Conservation (phyloP, 2,113 vertebrate species). For the Tringa solitaria region DNA sequence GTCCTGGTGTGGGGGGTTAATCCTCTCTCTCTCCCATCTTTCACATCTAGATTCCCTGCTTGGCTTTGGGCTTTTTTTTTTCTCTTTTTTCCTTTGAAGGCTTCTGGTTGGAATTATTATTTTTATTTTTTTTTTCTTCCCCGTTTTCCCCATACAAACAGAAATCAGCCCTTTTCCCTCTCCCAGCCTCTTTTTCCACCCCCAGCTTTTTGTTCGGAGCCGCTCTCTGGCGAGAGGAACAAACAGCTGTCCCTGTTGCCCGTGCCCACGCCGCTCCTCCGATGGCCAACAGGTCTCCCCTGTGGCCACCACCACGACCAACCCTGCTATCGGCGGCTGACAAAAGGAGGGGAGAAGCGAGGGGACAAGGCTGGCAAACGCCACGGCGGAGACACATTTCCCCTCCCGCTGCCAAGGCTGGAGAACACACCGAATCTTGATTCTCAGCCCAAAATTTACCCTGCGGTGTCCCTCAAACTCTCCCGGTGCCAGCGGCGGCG, state of each 20-base stretch:
- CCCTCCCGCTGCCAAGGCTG: background rate
- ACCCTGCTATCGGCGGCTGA: slow-evolving; percentile 16
- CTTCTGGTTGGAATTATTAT: background rate
- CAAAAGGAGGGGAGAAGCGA: background rate
- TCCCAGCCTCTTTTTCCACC: background rate
- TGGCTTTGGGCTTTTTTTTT: background rate
- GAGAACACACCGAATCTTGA: background rate
- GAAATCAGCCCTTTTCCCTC: background rate
- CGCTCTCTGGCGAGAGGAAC: slow-evolving; percentile 9
- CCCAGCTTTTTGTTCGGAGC: slow-evolving; percentile 11
- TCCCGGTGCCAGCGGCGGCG: background rate
- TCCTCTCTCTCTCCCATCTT: background rate
- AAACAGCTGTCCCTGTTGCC: slow-evolving; percentile 51
- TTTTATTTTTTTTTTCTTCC: background rate
- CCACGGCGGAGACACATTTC: background rate
- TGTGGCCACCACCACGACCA: background rate
- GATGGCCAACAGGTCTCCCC: slow-evolving; percentile 67
- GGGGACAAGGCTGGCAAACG: background rate
- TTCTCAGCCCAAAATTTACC: background rate
- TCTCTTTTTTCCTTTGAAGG: background rate
- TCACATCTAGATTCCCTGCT: background rate
- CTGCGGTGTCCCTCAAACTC: background rate
- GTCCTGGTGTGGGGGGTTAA: too few species aligned
- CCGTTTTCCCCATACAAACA: background rate
- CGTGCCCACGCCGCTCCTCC: background rate